Base-by-base conservation (phyloP, 1,140 invertebrate species). In the Paralvinella palmiformis region DNA sequence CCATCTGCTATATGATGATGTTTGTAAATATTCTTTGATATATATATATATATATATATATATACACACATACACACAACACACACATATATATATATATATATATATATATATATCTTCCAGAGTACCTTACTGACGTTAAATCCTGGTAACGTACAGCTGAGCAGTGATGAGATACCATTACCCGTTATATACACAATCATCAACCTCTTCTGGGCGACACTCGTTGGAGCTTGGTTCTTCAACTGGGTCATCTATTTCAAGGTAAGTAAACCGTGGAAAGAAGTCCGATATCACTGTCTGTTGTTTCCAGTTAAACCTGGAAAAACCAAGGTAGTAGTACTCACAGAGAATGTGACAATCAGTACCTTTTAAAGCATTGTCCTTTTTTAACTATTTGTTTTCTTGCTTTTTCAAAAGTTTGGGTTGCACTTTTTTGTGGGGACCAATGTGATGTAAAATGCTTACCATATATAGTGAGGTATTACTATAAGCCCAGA, bases 241-340 rank as follows among this genome's bases (percentile, higher is more conserved):
- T 56, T 56, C n/a, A 56, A 56, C 53, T 56, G 53, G 53, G 53
- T 56, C 53, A 56, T 56, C 53, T 56, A 56, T 31, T 56, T 56
- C 31, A 27, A 33, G 32, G 53, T 56, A 56, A 22, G 53, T 29
- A 22, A 56, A 50, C 45, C n/a, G n/a, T n/a, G n/a, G n/a, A n/a
- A n/a, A n/a, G n/a, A n/a, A n/a, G n/a, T n/a, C n/a, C n/a, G n/a
- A n/a, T n/a, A n/a, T n/a, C n/a, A n/a, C n/a, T n/a, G n/a, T n/a
- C n/a, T n/a, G n/a, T n/a, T n/a, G n/a, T n/a, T n/a, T n/a, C n/a
- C n/a, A n/a, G n/a, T n/a, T n/a, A n/a, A n/a, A n/a, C n/a, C n/a
- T n/a, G n/a, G n/a, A n/a, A n/a, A n/a, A n/a, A n/a, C n/a, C n/a
- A n/a, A n/a, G n/a, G n/a, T n/a, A n/a, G n/a, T n/a, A n/a, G n/a